phyloP scores from a whole-genome alignment of 2,888 invertebrate species.

The Morpho helenor region DNA sequence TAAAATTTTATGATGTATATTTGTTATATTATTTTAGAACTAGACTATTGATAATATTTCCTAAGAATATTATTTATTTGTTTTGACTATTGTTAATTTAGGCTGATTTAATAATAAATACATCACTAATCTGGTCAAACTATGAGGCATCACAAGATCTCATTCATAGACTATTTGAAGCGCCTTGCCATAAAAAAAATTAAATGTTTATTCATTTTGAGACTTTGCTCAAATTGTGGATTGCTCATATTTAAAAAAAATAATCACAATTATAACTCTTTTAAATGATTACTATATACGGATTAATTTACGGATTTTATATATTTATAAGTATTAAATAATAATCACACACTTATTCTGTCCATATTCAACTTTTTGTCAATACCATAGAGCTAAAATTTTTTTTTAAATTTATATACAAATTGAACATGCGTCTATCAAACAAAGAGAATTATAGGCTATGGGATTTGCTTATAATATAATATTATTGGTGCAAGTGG shows the following conservation, averaged over 20 bases:
- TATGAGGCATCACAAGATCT: constrained; percentile 67
- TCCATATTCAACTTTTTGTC: too few species aligned
- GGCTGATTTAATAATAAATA: constrained; percentile 12
- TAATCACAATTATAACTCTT: constrained; percentile 11
- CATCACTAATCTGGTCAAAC: constrained; percentile 63
- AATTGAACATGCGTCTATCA: too few species aligned
- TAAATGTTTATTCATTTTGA: constrained; percentile 13
- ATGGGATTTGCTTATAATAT: too few species aligned
- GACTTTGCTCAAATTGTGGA: constrained; percentile 32
- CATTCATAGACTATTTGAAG: constrained; percentile 60
- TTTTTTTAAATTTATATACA: too few species aligned
- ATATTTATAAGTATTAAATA: neutral
- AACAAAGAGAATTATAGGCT: too few species aligned
- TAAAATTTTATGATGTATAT: constrained; percentile 17
- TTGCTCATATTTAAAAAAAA: constrained; percentile 44
- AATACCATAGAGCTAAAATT: too few species aligned
- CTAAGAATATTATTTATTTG: constrained; percentile 38
- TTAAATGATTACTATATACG: neutral
- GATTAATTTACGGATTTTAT: neutral
- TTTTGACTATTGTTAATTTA: constrained; percentile 22
- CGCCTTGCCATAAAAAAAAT: constrained; percentile 67
- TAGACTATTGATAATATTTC: constrained; percentile 5
- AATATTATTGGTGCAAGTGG: too few species aligned
- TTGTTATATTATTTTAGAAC: constrained; percentile 17
- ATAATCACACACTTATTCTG: neutral